Conservation (phyloP, 2,113 vertebrate species). For the Aegypius monachus region DNA sequence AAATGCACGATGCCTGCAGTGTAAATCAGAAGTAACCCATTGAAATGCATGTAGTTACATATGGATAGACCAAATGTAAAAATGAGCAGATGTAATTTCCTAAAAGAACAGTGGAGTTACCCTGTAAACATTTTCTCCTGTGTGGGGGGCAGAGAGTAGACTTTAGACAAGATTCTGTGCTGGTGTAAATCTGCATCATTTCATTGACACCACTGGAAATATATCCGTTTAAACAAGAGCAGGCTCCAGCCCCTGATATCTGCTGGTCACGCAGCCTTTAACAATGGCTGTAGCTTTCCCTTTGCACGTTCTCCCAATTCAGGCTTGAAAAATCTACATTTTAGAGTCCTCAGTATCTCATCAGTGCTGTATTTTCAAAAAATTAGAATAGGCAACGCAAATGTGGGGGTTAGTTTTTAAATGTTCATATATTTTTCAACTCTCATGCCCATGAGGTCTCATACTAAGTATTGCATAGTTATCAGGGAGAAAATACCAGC, state of each 20-base stretch:
- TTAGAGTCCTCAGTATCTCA: neutral
- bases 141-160: neutral
- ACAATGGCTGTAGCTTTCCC: neutral
- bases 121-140: neutral
- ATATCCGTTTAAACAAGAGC: neutral
- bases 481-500: neutral
- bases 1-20: conserved; percentile 1
- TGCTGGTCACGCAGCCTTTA: neutral
- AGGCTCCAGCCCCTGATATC: neutral
- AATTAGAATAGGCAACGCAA: neutral
- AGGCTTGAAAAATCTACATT: neutral
- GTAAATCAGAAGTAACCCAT: conserved; percentile 43
- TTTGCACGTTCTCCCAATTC: neutral
- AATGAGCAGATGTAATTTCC: neutral
- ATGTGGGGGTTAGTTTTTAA: neutral
- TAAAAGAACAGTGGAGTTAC: neutral
- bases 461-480: neutral
- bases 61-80: neutral
- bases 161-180: neutral
- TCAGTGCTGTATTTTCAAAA: neutral
- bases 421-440: neutral
- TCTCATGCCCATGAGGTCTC: neutral
- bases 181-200: neutral
- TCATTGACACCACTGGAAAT: neutral
- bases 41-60: conserved; percentile 13